These are phyloP conservation scores for Coregonus ussuriensis DNA, from an alignment of 2,797 vertebrate species.

Conservation along the genomic window DNA sequence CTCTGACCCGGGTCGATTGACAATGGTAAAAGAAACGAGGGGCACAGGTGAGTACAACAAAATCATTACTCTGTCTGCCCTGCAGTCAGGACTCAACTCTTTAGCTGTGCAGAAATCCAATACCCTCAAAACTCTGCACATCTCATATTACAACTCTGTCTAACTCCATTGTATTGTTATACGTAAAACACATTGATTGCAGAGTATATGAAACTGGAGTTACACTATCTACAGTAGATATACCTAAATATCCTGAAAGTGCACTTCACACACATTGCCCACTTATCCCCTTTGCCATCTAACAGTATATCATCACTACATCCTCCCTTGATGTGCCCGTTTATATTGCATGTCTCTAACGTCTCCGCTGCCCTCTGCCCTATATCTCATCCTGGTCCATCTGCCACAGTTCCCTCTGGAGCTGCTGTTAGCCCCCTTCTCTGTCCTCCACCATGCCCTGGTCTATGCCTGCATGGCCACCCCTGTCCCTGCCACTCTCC, in stretches of 20 bases:
- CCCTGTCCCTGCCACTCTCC: background rate
- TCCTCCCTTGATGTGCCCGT: slow-evolving; percentile 21
- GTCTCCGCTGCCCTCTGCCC: slow-evolving; percentile 34
- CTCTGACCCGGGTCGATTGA: background rate
- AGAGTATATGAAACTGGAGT: slow-evolving; percentile 22
- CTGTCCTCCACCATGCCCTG: background rate
- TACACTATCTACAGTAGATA: slow-evolving; percentile 20
- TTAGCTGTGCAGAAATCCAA: slow-evolving; percentile 25
- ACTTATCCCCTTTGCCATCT: slow-evolving; percentile 32
- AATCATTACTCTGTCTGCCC: slow-evolving; percentile 14
- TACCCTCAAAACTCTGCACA: slow-evolving; percentile 16
- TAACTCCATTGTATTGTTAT: slow-evolving; percentile 29
- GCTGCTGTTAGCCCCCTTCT: slow-evolving; percentile 12
- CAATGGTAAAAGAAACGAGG: background rate
- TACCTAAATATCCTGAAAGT: background rate
- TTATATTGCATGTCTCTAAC: background rate
- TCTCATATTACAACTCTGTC: slow-evolving; percentile 39
- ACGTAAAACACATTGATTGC: slow-evolving; percentile 36
- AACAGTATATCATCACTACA: slow-evolving; percentile 47
- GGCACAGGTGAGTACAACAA: background rate
- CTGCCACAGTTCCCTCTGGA: slow-evolving; percentile 38
- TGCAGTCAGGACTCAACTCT: background rate
- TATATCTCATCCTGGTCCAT: slow-evolving; percentile 48
- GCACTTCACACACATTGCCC: slow-evolving; percentile 20
- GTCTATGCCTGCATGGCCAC: background rate